Conservation (phyloP, 2,888 invertebrate species). For the Dorcus hopei region DNA sequence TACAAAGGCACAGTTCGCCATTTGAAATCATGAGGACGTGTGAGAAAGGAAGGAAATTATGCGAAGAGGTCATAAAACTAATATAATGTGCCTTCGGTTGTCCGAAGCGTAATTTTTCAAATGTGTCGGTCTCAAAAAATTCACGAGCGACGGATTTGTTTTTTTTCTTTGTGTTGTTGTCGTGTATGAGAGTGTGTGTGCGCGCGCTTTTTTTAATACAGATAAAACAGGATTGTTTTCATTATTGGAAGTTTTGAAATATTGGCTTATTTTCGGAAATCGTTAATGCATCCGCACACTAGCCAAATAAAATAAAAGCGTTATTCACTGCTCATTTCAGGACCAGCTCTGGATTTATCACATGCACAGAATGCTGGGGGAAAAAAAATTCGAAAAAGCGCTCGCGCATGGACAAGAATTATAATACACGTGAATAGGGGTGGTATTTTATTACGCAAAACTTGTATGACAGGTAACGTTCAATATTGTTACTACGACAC, state of each 20-base stretch:
- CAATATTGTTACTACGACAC: too few species aligned
- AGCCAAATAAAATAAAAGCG: neutral
- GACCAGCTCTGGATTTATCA: neutral
- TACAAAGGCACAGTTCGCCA: slow-evolving; percentile 5
- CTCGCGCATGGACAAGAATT: too few species aligned
- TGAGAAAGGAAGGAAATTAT: slow-evolving; percentile 18
- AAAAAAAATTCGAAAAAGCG: too few species aligned
- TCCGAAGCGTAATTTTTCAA: slow-evolving; percentile 19
- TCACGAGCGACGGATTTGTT: neutral
- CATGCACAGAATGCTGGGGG: neutral
- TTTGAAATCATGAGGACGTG: slow-evolving; percentile 8
- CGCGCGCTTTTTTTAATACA: slow-evolving; percentile 17
- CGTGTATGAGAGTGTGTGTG: slow-evolving; percentile 9
- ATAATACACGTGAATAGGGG: too few species aligned
- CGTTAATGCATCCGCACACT: slow-evolving; percentile 22
- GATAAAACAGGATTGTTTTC: slow-evolving; percentile 22
- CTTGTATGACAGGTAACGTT: too few species aligned
- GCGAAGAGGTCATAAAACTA: slow-evolving; percentile 24
- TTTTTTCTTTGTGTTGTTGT: neutral
- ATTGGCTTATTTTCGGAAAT: slow-evolving; percentile 27
- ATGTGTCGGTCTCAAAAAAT: neutral
- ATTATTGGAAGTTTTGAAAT: slow-evolving; percentile 27
- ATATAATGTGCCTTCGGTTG: slow-evolving; percentile 25
- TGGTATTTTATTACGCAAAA: too few species aligned
- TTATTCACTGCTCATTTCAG: neutral